Conservation (phyloP, 2,888 invertebrate species). For the Ectobius pallidus region DNA sequence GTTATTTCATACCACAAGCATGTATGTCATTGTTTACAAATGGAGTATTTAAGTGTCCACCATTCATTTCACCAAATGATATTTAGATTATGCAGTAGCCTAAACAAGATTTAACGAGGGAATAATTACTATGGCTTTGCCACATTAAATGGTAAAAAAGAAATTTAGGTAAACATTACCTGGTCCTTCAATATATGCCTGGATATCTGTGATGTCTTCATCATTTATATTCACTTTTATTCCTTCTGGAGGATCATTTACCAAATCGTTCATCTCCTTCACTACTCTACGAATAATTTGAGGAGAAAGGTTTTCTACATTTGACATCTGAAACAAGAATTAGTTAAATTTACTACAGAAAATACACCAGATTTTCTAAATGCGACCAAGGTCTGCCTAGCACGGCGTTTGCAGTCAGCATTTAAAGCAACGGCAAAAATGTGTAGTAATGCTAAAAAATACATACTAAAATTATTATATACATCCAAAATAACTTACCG, state of each 20-base stretch:
- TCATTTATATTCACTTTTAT: slow-evolving; percentile 89
- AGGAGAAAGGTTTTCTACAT: slow-evolving; percentile 94
- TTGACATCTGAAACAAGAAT: slow-evolving; percentile 70
- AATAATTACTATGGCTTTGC: no score
- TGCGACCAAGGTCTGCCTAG: neutral
- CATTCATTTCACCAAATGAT: no score
- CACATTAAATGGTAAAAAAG: no score
- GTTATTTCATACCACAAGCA: no score
- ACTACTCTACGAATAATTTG: slow-evolving; percentile 87
- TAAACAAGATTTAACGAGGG: no score
- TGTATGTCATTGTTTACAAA: no score
- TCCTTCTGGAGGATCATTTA: slow-evolving; percentile 86
- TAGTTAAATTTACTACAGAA: neutral
- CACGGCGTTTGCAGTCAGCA: neutral
- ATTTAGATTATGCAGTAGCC: no score
- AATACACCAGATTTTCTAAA: neutral
- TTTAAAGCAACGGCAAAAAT: slow-evolving; percentile 19
- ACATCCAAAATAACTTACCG: slow-evolving; percentile 43
- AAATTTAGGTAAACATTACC: no score
- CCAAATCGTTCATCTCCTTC: slow-evolving; percentile 86
- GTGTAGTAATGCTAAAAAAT: neutral
- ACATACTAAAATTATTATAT: neutral
- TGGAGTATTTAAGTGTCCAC: no score
- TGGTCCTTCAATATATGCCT: slow-evolving; percentile 91
- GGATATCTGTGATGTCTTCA: slow-evolving; percentile 92